Conservation (phyloP, 2,888 invertebrate genomes). For the Labia minor region DNA sequence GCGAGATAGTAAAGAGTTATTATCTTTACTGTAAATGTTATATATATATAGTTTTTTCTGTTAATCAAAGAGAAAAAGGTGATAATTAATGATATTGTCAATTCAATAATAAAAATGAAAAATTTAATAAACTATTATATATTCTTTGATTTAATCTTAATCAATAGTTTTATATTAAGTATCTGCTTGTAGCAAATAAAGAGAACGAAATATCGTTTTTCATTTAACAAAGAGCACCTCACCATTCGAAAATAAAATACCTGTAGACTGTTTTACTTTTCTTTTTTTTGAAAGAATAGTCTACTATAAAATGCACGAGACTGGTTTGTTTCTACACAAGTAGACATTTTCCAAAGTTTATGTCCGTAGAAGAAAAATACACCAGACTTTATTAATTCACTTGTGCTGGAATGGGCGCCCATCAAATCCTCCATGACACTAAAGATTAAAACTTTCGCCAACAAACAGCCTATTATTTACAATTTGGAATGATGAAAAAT, state of each 20-base stretch:
- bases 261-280: slow-evolving; percentile 1
- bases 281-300: slow-evolving; percentile 3
- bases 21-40: too few relatives aligned
- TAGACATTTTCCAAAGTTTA: slow-evolving; percentile 4
- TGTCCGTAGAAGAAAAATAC: background rate
- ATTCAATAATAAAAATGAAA: background rate
- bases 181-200: background rate
- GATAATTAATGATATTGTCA: background rate
- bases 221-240: background rate
- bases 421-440: background rate
- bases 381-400: background rate
- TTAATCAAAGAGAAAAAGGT: background rate
- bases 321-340: slow-evolving; percentile 2
- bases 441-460: background rate
- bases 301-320: slow-evolving; percentile 13
- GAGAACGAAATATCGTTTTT: background rate
- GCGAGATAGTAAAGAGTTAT: too few relatives aligned
- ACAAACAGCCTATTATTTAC: background rate
- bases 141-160: background rate
- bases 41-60: background rate
- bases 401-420: background rate
- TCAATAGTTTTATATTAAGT: too few relatives aligned
- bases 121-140: background rate
- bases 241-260: background rate
- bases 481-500: background rate